Evolutionary conservation across 2,888 invertebrate species (phyloP), one percentile per base, ranked within the genome.

Genomic region (Meteorus colon): DNA sequence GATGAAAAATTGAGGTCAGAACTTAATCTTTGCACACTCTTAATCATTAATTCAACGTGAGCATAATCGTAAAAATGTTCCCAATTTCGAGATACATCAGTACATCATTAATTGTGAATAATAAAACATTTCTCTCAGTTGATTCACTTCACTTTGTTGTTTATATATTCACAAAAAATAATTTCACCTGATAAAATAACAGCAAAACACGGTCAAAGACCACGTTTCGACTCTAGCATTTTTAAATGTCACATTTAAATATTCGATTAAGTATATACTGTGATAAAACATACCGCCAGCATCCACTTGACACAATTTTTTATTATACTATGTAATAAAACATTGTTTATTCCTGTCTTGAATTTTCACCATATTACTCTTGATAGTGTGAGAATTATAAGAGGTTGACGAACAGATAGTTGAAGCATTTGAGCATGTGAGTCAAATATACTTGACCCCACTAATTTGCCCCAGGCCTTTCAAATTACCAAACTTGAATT

Each of bases 371-470:
- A 34, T 55, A 31, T 48, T 10, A 5, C 59, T 65, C 31, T 60
- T 59, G 37, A 60, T 37, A 19, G 27, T 66, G 45, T 14, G 72
- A 62, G 73, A 62, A 69, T 70, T 77, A 78, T 75, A 74, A 80
- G 80, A 76, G 80, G 81, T 83, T 83, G 82, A 85, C 83, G 82
- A 80, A 69, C 29, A 29, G 73, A 80, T 80, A 82, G 80, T 79
- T 81, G 81, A 81, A 79, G 80, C 78, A 78, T 71, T 79, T 81
- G 79, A 82, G 80, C 79, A 79, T 80, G 76, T 68, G 78, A 48
- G 48, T 48, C 48, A 48, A 41, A 48, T 48, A 48, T 77, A 79
- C 76, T 80, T 79, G 79, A 81, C 80, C 81, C 77, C 59, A n/a
- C 51, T 48, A 45, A 63, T 34, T n/a, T 65, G 41, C 62, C 68